Base-by-base conservation (phyloP, 1,140 invertebrate genomes). In the Drosophila sucinea region DNA sequence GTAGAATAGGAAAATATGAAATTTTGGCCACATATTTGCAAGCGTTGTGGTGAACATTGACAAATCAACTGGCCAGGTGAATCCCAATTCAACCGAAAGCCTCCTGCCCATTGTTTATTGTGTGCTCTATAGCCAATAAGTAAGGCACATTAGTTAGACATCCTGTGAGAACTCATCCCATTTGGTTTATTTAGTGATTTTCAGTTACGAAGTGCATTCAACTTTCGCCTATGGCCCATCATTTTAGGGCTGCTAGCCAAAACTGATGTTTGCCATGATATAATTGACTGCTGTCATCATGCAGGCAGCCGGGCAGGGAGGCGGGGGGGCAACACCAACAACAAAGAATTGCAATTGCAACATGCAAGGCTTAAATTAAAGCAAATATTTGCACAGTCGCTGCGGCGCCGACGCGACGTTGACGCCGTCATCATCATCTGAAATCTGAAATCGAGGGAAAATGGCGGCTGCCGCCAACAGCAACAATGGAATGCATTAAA, bases 321-420 rank as follows among this genome's bases (percentile, higher is more conserved):
- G 17, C 17, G 17, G 17, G 17, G 17, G 17, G 17, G 47, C 44
- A 79, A 40, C 41, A 56, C 66, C 47, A 64, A 55, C 40, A 60
- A 55, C 77, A 80, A 80, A 75, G 64, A 77, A 77, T 69, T 72
- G 70, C 70, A 63, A 57, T 73, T 78, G 83, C 78, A 87, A 89
- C 83, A 87, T 87, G 83, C 83, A 70, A 87, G 83, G 76, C 84
- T 89, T 79, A 77, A 89, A 87, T 87, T 87, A 87, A 87, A 83
- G 80, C 77, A 87, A 89, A 87, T 87, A 87, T 87, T 87, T 87
- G 80, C 71, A 63, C 79, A 87, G 83, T 83, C 83, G 73, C 62
- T 40, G 70, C 58, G 83, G 84, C 83, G 83, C 83, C 8, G 8
- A 38, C 7, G 35, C 35, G 35, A 8, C 35, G 10, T 11, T 10